Evolutionary conservation across 2,113 vertebrate genomes (phyloP).

Genomic region (Falco punctatus): DNA sequence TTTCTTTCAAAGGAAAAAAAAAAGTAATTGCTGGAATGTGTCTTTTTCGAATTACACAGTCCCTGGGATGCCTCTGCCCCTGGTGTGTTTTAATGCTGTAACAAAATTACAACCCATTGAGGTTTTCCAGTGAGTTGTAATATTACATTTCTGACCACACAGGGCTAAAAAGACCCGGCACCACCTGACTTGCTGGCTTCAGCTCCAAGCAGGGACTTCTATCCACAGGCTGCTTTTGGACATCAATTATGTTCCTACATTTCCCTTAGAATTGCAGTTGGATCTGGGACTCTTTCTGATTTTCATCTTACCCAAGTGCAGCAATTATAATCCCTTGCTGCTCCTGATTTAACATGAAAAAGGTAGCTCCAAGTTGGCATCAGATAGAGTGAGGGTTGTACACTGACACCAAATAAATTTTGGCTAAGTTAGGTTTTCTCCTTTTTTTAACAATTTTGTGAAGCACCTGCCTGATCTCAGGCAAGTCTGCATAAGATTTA

Average conservation of each 20-base stretch:
- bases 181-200: not conserved
- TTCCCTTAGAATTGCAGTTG: not conserved
- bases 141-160: not conserved
- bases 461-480: not conserved
- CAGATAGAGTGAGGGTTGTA: not conserved
- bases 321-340: not conserved
- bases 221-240: not conserved
- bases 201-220: not conserved
- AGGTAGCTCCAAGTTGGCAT: not conserved
- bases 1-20: not conserved
- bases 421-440: not conserved
- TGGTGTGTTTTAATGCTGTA: conserved; percentile 8
- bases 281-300: not conserved
- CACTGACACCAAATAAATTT: not conserved
- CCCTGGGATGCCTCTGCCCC: conserved; percentile 25
- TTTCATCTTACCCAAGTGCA: not conserved
- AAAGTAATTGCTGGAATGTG: not conserved
- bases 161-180: not conserved
- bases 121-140: conserved; percentile 2
- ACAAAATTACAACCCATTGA: not conserved
- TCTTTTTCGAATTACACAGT: conserved; percentile 16
- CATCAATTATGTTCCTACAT: not conserved
- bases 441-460: not conserved
- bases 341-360: not conserved
- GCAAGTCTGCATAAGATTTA: not conserved